A percentile compares a stretch with the other conserved stretches of the same genome.
phyloP scores from a whole-genome alignment of 2,113 vertebrate species.

The Geococcyx californianus region DNA sequence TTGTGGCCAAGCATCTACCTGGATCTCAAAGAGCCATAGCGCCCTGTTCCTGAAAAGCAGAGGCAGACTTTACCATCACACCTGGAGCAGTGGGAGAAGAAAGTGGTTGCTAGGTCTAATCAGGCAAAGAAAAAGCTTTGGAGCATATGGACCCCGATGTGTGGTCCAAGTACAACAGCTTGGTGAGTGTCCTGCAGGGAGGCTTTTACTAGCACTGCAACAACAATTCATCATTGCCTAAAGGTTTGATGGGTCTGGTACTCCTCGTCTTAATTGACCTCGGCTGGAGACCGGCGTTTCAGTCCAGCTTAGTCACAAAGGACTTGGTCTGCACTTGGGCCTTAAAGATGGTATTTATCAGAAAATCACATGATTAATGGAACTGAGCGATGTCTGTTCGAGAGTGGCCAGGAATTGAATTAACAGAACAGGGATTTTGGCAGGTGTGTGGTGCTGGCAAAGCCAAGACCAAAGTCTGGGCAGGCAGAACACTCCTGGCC shows the following conservation, averaged over 20 bases:
- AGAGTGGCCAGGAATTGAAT: constrained; percentile 30
- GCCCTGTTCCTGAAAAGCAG: neutral
- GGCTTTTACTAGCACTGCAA: constrained; percentile 60
- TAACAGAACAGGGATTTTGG: constrained; percentile 31
- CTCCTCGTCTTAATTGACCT: constrained; percentile 59
- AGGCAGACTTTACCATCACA: neutral
- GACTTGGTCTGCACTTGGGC: neutral
- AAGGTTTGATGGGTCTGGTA: constrained; percentile 46
- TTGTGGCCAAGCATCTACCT: neutral
- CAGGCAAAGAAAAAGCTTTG: constrained; percentile 30
- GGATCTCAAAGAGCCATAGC: neutral
- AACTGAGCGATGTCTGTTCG: neutral
- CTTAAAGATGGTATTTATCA: constrained; percentile 38
- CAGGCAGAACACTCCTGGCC: neutral
- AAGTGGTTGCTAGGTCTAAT: neutral
- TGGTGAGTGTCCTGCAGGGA: constrained; percentile 67
- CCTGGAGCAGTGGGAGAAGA: neutral
- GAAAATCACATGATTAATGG: constrained; percentile 54
- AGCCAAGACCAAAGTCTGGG: neutral
- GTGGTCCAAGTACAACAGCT: constrained; percentile 67
- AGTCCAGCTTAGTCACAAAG: constrained; percentile 25
- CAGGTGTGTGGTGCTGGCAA: neutral
- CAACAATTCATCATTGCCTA: constrained; percentile 64
- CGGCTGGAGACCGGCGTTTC: constrained; percentile 18
- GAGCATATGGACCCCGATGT: constrained; percentile 62